These are phyloP conservation scores for Actinia equina DNA, from an alignment of 64 coral and sea anemone genomes.

Conservation along the genomic window DNA sequence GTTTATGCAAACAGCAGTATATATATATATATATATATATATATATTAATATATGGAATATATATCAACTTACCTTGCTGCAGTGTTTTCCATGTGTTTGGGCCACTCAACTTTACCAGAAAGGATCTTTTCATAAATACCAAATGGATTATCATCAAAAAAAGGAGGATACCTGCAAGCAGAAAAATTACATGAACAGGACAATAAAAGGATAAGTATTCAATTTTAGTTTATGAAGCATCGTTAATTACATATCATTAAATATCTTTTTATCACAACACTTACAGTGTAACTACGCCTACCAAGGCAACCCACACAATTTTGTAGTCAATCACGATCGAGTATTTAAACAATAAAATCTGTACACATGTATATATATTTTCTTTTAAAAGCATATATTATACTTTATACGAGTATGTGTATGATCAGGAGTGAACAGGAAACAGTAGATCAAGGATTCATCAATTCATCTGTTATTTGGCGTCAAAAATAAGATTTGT, in stretches of 20 bases:
- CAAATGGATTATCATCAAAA: constrained; percentile 99
- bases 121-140: constrained; percentile 99
- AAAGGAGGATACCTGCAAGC: constrained; percentile 96
- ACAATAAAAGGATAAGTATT: background rate
- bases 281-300: constrained; percentile 27
- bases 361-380: too few relatives aligned
- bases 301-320: too few relatives aligned
- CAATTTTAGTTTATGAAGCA: background rate
- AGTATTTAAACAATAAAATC: too few relatives aligned
- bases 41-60: too few relatives aligned
- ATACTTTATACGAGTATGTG: too few relatives aligned
- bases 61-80: constrained; percentile 67
- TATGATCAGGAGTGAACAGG: too few relatives aligned
- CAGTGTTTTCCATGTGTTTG: constrained; percentile 89
- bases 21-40: too few relatives aligned
- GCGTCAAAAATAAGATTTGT: background rate
- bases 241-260: background rate
- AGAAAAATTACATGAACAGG: background rate
- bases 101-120: constrained; percentile 99
- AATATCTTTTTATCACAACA: background rate
- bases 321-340: too few relatives aligned
- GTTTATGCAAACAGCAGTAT: too few relatives aligned
- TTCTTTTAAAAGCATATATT: too few relatives aligned
- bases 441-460: too few relatives aligned
- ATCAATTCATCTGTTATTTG: too few relatives aligned